phyloP scores from a whole-genome alignment of 2,797 vertebrate species.

The Allobates femoralis region DNA sequence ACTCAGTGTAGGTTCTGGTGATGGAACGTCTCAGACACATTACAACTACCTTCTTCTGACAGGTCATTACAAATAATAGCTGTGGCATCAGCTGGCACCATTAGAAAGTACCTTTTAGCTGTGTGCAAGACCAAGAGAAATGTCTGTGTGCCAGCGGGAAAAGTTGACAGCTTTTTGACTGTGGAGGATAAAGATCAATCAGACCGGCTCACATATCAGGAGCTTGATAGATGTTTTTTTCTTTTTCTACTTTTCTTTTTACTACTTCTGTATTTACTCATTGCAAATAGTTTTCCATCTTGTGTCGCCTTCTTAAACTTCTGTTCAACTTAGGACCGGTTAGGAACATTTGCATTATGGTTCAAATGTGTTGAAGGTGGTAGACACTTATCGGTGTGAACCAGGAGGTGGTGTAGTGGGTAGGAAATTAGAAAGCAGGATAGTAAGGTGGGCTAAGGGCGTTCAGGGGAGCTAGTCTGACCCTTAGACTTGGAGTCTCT shows the following conservation, averaged over 20 bases:
- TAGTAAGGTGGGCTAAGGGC: too few relatives aligned
- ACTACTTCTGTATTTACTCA: constrained; percentile 11
- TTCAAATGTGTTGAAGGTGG: neutral
- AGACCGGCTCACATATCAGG: constrained; percentile 18
- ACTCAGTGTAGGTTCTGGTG: constrained; percentile 61
- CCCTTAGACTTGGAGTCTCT: too few relatives aligned
- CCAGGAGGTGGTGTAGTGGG: too few relatives aligned
- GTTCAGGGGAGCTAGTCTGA: too few relatives aligned
- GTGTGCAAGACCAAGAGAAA: constrained; percentile 26
- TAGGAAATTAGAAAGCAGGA: too few relatives aligned
- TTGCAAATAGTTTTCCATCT: neutral
- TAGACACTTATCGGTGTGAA: neutral
- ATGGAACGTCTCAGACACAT: constrained; percentile 67
- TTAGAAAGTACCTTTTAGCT: constrained; percentile 52
- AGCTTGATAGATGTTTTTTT: neutral
- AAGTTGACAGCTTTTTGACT: constrained; percentile 41
- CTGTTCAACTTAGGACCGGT: neutral
- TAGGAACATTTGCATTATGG: neutral
- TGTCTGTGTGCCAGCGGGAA: constrained; percentile 29
- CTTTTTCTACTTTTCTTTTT: too few relatives aligned
- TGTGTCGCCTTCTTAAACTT: constrained; percentile 16
- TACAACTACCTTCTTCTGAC: constrained; percentile 60
- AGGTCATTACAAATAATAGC: constrained; percentile 58
- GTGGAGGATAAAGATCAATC: constrained; percentile 32
- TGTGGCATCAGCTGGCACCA: constrained; percentile 57